Evolutionary conservation across 2,888 invertebrate species (phyloP).

Genomic region (Macaria liturata): DNA sequence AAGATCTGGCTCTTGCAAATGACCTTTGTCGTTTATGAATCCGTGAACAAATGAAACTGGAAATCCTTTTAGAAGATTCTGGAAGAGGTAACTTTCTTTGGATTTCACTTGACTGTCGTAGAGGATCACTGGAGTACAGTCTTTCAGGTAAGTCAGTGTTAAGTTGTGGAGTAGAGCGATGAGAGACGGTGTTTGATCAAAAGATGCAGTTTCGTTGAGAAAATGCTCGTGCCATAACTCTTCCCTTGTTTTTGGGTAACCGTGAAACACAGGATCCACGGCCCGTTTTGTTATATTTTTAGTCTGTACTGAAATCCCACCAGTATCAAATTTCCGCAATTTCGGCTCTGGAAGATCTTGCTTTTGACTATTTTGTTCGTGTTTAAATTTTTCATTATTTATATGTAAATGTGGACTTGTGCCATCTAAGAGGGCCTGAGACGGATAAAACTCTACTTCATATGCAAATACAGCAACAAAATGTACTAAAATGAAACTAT

Average conservation of each 20-base stretch:
- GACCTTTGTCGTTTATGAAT: slow-evolving; percentile 77
- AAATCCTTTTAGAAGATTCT: slow-evolving; percentile 81
- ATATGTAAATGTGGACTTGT: neutral
- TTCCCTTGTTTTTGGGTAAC: slow-evolving; percentile 83
- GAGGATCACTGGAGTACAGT: slow-evolving; percentile 86
- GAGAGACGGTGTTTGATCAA: slow-evolving; percentile 83
- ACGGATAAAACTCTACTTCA: slow-evolving; percentile 63
- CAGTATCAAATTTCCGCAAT: slow-evolving; percentile 18
- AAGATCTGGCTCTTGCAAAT: slow-evolving; percentile 69
- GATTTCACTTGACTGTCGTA: slow-evolving; percentile 85
- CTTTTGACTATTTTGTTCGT: slow-evolving; percentile 1
- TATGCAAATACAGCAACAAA: slow-evolving; percentile 35
- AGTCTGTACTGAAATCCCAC: neutral
- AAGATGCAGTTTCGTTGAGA: slow-evolving; percentile 58
- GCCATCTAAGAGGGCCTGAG: slow-evolving; percentile 40
- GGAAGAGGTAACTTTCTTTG: slow-evolving; percentile 80
- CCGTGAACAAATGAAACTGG: slow-evolving; percentile 85
- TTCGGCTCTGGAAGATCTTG: slow-evolving; percentile 2
- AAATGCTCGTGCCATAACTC: slow-evolving; percentile 81
- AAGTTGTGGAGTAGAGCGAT: slow-evolving; percentile 84
- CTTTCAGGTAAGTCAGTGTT: slow-evolving; percentile 82
- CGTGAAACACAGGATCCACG: slow-evolving; percentile 79
- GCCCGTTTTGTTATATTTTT: slow-evolving; percentile 52
- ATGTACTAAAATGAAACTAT: slow-evolving; percentile 7
- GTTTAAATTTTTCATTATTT: slow-evolving; percentile 10